Evolutionary conservation across 2,888 invertebrate genomes (phyloP).

Genomic region (Tetranychus truncatus): DNA sequence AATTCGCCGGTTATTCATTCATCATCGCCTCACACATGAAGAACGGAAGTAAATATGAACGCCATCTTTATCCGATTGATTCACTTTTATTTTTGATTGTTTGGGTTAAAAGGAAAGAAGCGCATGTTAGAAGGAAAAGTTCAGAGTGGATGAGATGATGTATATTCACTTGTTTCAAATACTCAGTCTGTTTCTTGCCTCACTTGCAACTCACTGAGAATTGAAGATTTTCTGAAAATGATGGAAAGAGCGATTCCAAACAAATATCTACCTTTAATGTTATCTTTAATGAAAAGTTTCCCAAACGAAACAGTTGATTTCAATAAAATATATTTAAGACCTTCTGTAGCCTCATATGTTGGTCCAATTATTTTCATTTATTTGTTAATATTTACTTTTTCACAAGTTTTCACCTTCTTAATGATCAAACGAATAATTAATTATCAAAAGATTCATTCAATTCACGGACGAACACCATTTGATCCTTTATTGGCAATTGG

Average conservation of each 20-base stretch:
- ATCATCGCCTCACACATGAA: too few relatives aligned
- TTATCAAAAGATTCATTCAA: not conserved
- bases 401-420: slow-evolving; percentile 42
- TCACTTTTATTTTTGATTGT: too few relatives aligned
- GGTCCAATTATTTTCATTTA: slow-evolving; percentile 46
- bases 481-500: not conserved
- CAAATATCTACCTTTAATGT: slow-evolving; percentile 31
- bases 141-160: too few relatives aligned
- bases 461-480: not conserved
- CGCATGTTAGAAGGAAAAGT: too few relatives aligned
- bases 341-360: slow-evolving; percentile 39
- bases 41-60: too few relatives aligned
- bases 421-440: slow-evolving; percentile 37
- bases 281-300: slow-evolving; percentile 32
- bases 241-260: slow-evolving; percentile 27
- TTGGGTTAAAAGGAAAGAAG: too few relatives aligned
- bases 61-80: too few relatives aligned
- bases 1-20: too few relatives aligned
- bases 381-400: slow-evolving; percentile 40
- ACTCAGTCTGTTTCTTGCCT: too few relatives aligned
- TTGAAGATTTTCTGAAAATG: not conserved
- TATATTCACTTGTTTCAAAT: too few relatives aligned
- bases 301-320: slow-evolving; percentile 39
- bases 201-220: too few relatives aligned
- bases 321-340: slow-evolving; percentile 42